phyloP scores from a whole-genome alignment of 1,140 invertebrate genomes.

The Bicyclus anynana region DNA sequence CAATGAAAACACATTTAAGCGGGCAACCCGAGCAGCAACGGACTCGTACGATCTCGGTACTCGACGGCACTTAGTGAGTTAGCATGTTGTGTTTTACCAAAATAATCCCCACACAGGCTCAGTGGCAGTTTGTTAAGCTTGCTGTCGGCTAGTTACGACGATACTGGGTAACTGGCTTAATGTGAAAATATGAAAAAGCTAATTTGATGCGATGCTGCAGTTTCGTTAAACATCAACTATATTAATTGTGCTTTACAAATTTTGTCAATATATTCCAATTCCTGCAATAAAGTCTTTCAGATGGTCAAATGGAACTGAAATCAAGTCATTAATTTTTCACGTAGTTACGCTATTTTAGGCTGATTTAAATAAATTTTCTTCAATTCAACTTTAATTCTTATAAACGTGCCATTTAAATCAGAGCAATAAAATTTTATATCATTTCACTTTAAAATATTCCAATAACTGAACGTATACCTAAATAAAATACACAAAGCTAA shows the following conservation, averaged over 20 bases:
- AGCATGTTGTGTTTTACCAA: conserved; percentile 14
- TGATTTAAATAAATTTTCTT: too few relatives aligned
- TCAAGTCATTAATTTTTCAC: neutral
- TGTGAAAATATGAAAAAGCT: conserved; percentile 10
- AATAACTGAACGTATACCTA: neutral
- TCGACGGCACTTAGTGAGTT: conserved; percentile 7
- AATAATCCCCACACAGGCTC: conserved; percentile 13
- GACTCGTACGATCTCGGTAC: too few relatives aligned
- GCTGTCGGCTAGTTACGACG: conserved; percentile 7
- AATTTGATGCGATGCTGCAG: conserved; percentile 7
- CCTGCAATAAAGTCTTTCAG: neutral
- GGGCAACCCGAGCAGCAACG: conserved; percentile 7
- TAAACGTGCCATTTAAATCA: too few relatives aligned
- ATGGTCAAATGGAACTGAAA: neutral
- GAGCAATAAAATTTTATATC: too few relatives aligned
- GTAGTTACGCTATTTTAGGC: neutral
- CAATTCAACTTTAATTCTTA: too few relatives aligned
- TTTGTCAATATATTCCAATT: neutral
- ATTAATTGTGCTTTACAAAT: neutral
- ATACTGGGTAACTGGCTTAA: conserved; percentile 16
- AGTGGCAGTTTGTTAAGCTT: conserved; percentile 8
- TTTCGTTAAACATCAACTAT: neutral
- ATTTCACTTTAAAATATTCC: neutral
- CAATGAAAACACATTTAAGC: conserved; percentile 24
- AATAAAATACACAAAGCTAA: neutral